A percentile compares a stretch with the other conserved stretches of the same genome.
Conservation (phyloP, 2,113 vertebrate genomes). For the Lagopus muta region DNA sequence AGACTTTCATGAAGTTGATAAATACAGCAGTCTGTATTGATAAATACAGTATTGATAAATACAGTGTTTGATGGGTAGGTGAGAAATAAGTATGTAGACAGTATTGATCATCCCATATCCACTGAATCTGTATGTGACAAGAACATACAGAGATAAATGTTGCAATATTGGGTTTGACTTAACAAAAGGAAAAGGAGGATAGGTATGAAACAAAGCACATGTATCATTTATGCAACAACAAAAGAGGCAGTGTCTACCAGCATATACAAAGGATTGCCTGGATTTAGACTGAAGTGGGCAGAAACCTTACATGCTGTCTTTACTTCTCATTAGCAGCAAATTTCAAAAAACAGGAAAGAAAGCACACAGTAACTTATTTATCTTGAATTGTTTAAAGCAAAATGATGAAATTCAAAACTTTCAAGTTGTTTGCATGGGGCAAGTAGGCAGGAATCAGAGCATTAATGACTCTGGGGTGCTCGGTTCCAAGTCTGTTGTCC, state of each 20-base stretch:
- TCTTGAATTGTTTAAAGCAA: not conserved
- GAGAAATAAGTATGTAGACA: not conserved
- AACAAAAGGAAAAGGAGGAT: not conserved
- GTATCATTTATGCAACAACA: not conserved
- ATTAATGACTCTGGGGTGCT: not conserved
- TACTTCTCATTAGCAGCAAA: not conserved
- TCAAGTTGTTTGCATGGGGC: not conserved
- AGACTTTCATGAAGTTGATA: not conserved
- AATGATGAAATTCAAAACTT: not conserved
- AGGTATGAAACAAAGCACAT: not conserved
- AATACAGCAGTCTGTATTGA: not conserved
- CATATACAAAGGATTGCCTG: not conserved
- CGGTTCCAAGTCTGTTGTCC: not conserved
- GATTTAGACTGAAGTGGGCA: not conserved
- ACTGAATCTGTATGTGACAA: not conserved
- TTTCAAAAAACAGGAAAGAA: not conserved
- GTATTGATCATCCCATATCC: not conserved
- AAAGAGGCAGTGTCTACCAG: not conserved
- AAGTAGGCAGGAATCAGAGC: fast-evolving
- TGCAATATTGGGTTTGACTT: not conserved
- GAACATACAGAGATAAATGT: not conserved
- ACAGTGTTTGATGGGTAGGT: not conserved
- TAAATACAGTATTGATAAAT: not conserved
- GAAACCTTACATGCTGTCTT: not conserved
- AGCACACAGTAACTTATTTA: not conserved